Percentiles rank a stretch among this genome's conserved stretches.
These are phyloP conservation scores for Arrhamphus sclerolepis DNA, from an alignment of 2,797 vertebrate genomes.

Conservation along the genomic window DNA sequence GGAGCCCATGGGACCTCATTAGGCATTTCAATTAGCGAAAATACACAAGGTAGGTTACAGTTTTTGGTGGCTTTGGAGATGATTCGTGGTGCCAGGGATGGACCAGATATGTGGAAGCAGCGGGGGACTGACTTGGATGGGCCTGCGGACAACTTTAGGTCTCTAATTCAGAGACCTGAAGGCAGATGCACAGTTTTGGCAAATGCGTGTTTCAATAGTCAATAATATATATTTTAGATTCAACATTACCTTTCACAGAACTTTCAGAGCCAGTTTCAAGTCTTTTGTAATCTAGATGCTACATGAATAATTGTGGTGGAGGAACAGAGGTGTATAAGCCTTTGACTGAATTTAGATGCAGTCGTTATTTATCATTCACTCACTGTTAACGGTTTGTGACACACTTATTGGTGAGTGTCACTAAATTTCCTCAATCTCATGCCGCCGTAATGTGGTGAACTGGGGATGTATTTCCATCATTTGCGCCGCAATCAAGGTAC, in stretches of 20 bases:
- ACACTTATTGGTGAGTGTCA: constrained; percentile 10
- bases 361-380: neutral
- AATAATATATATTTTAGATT: neutral
- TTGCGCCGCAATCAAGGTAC: constrained; percentile 45
- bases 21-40: constrained; percentile 89
- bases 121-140: constrained; percentile 43
- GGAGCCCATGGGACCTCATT: constrained; percentile 90
- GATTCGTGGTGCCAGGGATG: constrained; percentile 72
- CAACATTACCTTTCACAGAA: neutral
- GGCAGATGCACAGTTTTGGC: neutral
- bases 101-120: constrained; percentile 68
- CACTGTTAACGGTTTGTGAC: neutral
- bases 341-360: neutral
- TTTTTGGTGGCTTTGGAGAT: constrained; percentile 80
- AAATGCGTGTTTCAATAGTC: neutral
- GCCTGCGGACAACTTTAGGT: constrained; percentile 29
- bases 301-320: neutral
- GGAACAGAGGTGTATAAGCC: neutral
- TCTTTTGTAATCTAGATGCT: neutral
- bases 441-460: constrained; percentile 17
- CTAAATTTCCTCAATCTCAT: neutral
- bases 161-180: constrained; percentile 13
- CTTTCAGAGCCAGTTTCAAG: neutral
- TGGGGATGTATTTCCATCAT: constrained; percentile 58
- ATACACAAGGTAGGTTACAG: constrained; percentile 82